Conservation (phyloP, 30 jellyfish, hydroid and myxozoan species). For the Aurelia aurita region DNA sequence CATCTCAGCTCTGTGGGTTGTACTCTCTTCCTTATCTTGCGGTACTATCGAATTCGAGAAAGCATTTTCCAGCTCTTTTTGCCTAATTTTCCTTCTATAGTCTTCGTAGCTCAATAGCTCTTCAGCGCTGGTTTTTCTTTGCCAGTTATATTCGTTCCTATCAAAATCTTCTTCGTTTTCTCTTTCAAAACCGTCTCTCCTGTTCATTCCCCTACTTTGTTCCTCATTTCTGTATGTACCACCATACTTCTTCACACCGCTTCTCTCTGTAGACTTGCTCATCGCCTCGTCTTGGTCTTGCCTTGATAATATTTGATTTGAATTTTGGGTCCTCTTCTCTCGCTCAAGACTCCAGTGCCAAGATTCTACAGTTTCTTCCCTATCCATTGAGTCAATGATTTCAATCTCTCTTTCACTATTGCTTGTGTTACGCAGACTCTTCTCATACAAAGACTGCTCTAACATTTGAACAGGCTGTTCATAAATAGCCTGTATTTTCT, state of each 20-base stretch:
- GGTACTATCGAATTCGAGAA: background rate
- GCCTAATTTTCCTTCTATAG: constrained; percentile 37
- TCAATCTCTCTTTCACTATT: background rate
- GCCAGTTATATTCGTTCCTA: constrained; percentile 39
- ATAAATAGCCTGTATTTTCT: constrained; percentile 56
- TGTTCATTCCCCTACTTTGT: background rate
- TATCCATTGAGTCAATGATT: background rate
- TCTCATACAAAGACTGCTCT: constrained; percentile 34
- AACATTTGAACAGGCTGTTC: constrained; percentile 61
- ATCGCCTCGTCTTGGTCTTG: background rate
- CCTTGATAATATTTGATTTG: background rate
- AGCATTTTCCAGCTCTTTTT: constrained; percentile 44
- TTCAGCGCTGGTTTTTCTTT: constrained; percentile 42
- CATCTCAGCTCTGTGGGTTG: background rate
- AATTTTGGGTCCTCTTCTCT: background rate
- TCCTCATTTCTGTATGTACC: background rate
- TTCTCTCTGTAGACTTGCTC: background rate
- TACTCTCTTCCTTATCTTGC: background rate
- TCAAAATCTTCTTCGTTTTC: background rate
- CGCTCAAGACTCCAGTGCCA: background rate
- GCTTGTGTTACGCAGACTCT: background rate
- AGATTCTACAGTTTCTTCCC: no score
- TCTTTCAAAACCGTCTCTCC: background rate
- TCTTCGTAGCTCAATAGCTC: constrained; percentile 52
- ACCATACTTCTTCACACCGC: background rate